A percentile compares a stretch with the other conserved stretches of the same genome.
Conservation (phyloP, 2,888 invertebrate species). For the Scaptomyza parva region DNA sequence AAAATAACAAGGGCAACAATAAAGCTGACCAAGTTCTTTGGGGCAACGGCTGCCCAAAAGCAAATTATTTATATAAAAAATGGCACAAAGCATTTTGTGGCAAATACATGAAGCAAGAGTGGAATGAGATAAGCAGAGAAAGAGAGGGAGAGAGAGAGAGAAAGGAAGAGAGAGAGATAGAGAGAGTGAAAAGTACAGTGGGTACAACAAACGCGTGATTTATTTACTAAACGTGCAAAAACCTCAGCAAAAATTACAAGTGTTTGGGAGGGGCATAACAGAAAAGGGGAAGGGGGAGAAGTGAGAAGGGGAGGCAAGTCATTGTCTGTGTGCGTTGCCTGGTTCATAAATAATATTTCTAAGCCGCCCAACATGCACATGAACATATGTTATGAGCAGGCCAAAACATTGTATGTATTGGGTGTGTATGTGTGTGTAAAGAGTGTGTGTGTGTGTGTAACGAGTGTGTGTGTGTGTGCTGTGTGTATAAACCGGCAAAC, state of each 20-base stretch:
- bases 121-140: background rate
- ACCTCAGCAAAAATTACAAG: conserved; percentile 77
- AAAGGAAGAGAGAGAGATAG: background rate
- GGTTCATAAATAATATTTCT: conserved; percentile 78
- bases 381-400: conserved; percentile 62
- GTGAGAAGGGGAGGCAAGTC: conserved; percentile 17
- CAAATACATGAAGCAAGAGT: conserved; percentile 15
- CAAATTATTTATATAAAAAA: conserved; percentile 77
- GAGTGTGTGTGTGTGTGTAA: conserved; percentile 26
- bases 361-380: conserved; percentile 69
- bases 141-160: background rate
- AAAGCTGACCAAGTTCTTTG: conserved; percentile 52
- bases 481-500: conserved; percentile 65
- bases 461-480: conserved; percentile 29
- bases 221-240: conserved; percentile 79
- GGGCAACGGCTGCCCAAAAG: conserved; percentile 44
- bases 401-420: conserved; percentile 7
- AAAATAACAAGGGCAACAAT: conserved; percentile 33
- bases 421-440: conserved; percentile 1
- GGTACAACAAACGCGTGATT: conserved; percentile 70
- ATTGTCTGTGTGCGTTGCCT: conserved; percentile 69
- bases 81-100: conserved; percentile 59
- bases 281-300: background rate
- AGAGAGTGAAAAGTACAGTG: background rate
- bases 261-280: conserved; percentile 13